Percentiles rank a stretch among this genome's conserved stretches.
Evolutionary conservation across 2,888 invertebrate species (phyloP).

Genomic region (Villa cingulata): DNA sequence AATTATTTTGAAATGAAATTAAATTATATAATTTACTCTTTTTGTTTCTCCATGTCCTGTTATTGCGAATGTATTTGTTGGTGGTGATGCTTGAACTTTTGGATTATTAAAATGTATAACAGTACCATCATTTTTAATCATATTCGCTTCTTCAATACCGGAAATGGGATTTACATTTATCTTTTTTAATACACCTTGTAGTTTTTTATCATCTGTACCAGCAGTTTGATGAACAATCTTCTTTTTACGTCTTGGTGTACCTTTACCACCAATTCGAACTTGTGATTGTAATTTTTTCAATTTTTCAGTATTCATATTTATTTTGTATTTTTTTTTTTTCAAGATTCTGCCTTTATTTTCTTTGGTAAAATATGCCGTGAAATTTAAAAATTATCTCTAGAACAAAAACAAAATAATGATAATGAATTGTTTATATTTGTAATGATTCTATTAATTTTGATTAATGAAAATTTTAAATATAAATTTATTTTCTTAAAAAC

Average conservation of each 20-base stretch:
- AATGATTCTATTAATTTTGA: no score
- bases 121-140: conserved; percentile 96
- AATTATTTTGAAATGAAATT: not conserved
- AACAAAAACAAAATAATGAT: no score
- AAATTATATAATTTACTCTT: conserved; percentile 37
- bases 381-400: no score
- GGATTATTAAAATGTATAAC: conserved; percentile 98
- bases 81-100: conserved; percentile 91
- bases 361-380: no score
- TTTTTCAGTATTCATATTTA: conserved; percentile 40
- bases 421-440: no score
- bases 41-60: conserved; percentile 93
- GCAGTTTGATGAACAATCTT: conserved; percentile 96
- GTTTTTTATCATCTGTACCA: conserved; percentile 93
- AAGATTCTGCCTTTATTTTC: no score
- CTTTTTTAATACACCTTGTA: conserved; percentile 91
- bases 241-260: conserved; percentile 95
- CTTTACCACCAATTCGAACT: conserved; percentile 92
- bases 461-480: no score
- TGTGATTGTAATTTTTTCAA: conserved; percentile 73
- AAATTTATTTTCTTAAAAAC: no score
- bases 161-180: conserved; percentile 90
- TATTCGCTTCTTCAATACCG: conserved; percentile 94
- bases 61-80: conserved; percentile 93
- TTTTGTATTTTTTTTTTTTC: not conserved